These are phyloP conservation scores for Seriola aureovittata DNA, from an alignment of 2,113 vertebrate genomes.

Conservation along the genomic window DNA sequence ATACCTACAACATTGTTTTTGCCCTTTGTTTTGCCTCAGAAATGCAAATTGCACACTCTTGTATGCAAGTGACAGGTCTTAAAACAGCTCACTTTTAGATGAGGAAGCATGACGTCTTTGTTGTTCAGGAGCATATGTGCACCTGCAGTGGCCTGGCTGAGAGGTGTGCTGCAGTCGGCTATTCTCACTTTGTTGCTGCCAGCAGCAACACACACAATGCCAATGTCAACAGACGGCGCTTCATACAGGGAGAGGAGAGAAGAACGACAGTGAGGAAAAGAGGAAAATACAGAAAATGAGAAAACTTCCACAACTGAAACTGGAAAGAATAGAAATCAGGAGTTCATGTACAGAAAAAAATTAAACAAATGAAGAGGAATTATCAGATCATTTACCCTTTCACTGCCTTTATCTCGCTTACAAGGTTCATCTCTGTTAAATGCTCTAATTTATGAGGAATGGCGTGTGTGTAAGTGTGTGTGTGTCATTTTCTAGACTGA, in stretches of 20 bases:
- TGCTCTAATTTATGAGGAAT: slow-evolving; percentile 35
- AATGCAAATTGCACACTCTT: slow-evolving; percentile 1
- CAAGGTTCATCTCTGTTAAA: slow-evolving; percentile 44
- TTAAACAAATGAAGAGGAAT: slow-evolving; percentile 14
- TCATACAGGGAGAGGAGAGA: slow-evolving; percentile 32
- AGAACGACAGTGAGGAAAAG: slow-evolving; percentile 40
- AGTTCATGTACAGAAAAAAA: slow-evolving; percentile 7
- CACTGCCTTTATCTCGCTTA: slow-evolving; percentile 37
- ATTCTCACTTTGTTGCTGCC: slow-evolving; percentile 63
- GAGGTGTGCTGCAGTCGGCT: slow-evolving; percentile 55
- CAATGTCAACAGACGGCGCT: slow-evolving; percentile 64
- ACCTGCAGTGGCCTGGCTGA: slow-evolving; percentile 60
- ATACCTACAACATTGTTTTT: background rate
- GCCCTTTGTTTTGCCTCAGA: slow-evolving; percentile 5
- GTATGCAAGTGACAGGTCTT: slow-evolving; percentile 11
- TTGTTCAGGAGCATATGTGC: slow-evolving; percentile 53
- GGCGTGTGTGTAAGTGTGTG: slow-evolving; percentile 44
- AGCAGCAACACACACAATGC: slow-evolving; percentile 53
- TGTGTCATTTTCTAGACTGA: slow-evolving; percentile 49
- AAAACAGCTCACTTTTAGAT: slow-evolving; percentile 31
- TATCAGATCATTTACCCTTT: slow-evolving; percentile 28
- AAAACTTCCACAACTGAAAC: background rate
- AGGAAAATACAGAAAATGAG: background rate
- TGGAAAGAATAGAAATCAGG: background rate
- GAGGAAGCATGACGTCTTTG: slow-evolving; percentile 56